Evolutionary conservation across 2,888 invertebrate genomes (phyloP).

Genomic region (Chrysomela aeneicollis): DNA sequence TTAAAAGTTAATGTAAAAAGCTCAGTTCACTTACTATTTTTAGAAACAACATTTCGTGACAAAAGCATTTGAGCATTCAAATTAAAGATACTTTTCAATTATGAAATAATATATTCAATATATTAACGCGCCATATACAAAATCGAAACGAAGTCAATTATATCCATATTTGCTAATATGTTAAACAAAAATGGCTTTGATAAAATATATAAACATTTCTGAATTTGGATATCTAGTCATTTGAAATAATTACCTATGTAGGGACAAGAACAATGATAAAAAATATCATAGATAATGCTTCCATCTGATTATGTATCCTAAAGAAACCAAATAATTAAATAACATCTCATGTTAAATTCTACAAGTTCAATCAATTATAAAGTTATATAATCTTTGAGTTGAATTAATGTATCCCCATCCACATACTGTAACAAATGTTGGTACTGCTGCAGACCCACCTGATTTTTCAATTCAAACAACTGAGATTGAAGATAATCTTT

Average conservation of each 20-base stretch:
- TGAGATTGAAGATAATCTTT: slow-evolving; percentile 76
- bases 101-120: neutral
- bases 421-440: slow-evolving; percentile 77
- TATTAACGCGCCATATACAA: neutral
- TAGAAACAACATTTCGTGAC: neutral
- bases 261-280: neutral
- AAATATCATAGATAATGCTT: neutral
- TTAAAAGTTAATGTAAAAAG: too few species aligned
- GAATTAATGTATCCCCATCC: slow-evolving; percentile 74
- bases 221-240: neutral
- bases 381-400: slow-evolving; percentile 64
- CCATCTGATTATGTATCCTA: neutral
- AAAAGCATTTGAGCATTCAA: neutral
- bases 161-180: neutral
- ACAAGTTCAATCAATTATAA: slow-evolving; percentile 17
- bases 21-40: too few species aligned
- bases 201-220: neutral
- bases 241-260: neutral
- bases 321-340: neutral
- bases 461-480: slow-evolving; percentile 73
- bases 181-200: neutral
- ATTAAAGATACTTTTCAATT: neutral
- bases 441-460: slow-evolving; percentile 80
- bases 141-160: neutral
- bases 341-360: neutral